Evolutionary conservation across 2,888 invertebrate species (phyloP).

Genomic region (Yponomeuta evonymella): DNA sequence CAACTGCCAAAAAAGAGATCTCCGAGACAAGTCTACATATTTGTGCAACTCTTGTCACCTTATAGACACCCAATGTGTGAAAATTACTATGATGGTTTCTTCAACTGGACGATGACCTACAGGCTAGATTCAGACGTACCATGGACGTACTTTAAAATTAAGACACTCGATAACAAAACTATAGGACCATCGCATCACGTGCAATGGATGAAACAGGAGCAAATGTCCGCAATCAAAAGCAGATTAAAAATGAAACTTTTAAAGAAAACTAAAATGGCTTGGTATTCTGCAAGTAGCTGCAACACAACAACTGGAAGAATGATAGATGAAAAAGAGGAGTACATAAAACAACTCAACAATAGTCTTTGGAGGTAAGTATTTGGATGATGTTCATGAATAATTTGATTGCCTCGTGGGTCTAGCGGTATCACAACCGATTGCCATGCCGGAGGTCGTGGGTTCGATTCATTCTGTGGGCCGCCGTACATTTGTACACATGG

Average conservation of each 20-base stretch:
- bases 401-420: too few relatives aligned
- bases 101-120: slow-evolving; percentile 17
- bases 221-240: not conserved
- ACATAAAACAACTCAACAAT: too few relatives aligned
- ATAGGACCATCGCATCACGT: not conserved
- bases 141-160: slow-evolving; percentile 12
- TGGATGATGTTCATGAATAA: too few relatives aligned
- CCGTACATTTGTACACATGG: too few relatives aligned
- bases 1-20: slow-evolving; percentile 5
- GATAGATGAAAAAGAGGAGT: too few relatives aligned
- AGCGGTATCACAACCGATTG: too few relatives aligned
- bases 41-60: slow-evolving; percentile 14
- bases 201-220: slow-evolving; percentile 3
- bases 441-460: too few relatives aligned
- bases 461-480: too few relatives aligned
- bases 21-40: slow-evolving; percentile 10
- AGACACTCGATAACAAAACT: not conserved
- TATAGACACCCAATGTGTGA: slow-evolving; percentile 3
- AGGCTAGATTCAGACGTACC: slow-evolving; percentile 9
- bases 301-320: too few relatives aligned
- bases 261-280: too few relatives aligned
- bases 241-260: slow-evolving; percentile 13
- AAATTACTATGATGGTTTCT: slow-evolving; percentile 11
- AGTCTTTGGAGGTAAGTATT: too few relatives aligned
- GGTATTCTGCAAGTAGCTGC: too few relatives aligned